Conservation (phyloP, 2,888 invertebrate genomes). For the Pollenia labialis region DNA sequence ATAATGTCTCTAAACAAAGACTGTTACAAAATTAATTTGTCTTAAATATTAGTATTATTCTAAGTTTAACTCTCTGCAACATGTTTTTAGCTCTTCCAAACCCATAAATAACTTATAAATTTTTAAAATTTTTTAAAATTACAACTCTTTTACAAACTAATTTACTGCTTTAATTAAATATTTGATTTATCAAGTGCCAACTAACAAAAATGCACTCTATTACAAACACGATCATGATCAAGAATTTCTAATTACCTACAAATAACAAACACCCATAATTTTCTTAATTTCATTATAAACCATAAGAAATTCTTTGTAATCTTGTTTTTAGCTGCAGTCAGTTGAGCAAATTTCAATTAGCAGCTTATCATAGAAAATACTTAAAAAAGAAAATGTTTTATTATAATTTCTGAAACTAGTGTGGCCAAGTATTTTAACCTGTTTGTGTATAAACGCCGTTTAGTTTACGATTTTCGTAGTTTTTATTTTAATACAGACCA, state of each 20-base stretch:
- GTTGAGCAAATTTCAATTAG: slow-evolving; percentile 42
- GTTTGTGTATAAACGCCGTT: slow-evolving; percentile 26
- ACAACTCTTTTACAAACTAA: neutral
- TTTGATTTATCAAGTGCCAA: neutral
- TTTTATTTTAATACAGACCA: slow-evolving; percentile 30
- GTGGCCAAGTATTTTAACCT: slow-evolving; percentile 51
- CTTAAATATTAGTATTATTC: too few relatives aligned
- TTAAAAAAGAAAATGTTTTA: slow-evolving; percentile 13
- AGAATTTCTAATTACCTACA: slow-evolving; percentile 14
- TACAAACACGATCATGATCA: neutral
- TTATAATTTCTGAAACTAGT: neutral
- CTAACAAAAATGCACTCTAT: neutral
- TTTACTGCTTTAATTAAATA: slow-evolving; percentile 17
- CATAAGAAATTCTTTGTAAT: slow-evolving; percentile 4
- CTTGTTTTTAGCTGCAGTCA: slow-evolving; percentile 5
- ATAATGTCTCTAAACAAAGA: too few relatives aligned
- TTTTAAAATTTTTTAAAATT: neutral
- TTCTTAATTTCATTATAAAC: slow-evolving; percentile 19
- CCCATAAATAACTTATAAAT: neutral
- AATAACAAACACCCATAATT: slow-evolving; percentile 21
- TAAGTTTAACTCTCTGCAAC: too few relatives aligned
- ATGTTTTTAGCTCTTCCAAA: neutral
- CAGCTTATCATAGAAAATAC: slow-evolving; percentile 44
- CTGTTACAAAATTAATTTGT: too few relatives aligned
- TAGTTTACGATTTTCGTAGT: neutral